Conservation (phyloP, 2,797 vertebrate species). For the Centropyge bicolor region DNA sequence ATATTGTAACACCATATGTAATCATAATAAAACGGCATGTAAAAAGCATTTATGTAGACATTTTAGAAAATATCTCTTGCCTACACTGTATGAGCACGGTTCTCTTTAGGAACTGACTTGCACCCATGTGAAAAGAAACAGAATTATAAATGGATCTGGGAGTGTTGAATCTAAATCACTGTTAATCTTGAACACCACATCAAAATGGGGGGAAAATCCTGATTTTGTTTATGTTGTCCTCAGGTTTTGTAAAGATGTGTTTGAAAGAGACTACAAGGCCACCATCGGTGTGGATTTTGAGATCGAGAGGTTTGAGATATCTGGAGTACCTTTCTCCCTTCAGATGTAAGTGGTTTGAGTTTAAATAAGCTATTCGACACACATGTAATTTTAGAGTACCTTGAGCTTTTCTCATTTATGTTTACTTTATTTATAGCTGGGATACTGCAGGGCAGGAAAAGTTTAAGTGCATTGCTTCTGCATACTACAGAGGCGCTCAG, state of each 20-base stretch:
- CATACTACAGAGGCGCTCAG: slow-evolving; percentile 93
- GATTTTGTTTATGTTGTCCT: slow-evolving; percentile 21
- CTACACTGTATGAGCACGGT: not conserved
- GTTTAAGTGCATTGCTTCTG: slow-evolving; percentile 95
- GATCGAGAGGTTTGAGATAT: slow-evolving; percentile 92
- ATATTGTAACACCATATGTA: not conserved
- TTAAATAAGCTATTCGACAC: not conserved
- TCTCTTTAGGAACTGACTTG: not conserved
- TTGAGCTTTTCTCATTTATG: not conserved
- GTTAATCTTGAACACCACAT: not conserved
- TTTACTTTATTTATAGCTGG: slow-evolving; percentile 85
- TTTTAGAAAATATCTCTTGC: not conserved
- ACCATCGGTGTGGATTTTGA: slow-evolving; percentile 97
- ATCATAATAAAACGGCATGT: not conserved
- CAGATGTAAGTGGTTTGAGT: slow-evolving; percentile 89
- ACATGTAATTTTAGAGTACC: not conserved
- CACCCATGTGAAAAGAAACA: not conserved
- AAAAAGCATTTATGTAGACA: not conserved
- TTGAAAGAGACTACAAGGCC: slow-evolving; percentile 93
- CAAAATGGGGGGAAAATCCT: not conserved
- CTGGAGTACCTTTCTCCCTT: slow-evolving; percentile 89
- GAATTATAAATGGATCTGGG: not conserved
- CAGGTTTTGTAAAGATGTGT: slow-evolving; percentile 94
- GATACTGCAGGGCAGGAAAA: slow-evolving; percentile 97
- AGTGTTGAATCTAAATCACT: too few species aligned